These are phyloP conservation scores for Cyrtodaria siliqua DNA, from an alignment of 2,888 invertebrate genomes.

Conservation along the genomic window DNA sequence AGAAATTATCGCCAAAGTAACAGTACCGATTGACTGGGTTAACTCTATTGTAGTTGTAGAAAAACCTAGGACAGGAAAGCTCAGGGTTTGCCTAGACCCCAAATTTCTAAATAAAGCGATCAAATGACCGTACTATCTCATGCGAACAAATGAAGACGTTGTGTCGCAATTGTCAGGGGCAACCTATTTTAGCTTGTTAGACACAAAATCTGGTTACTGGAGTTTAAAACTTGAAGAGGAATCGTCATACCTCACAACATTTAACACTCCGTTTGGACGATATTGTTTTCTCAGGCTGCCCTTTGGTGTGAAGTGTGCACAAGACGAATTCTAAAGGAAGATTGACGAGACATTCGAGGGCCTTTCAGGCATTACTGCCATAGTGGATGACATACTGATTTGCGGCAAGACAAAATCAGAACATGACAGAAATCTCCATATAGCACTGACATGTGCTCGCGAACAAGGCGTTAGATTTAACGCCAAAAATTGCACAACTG, in stretches of 20 bases:
- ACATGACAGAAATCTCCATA: slow-evolving; percentile 35
- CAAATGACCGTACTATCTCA: no score
- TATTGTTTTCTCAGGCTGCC: slow-evolving; percentile 54
- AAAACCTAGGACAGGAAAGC: no score
- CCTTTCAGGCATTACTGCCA: slow-evolving; percentile 24
- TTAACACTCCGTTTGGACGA: slow-evolving; percentile 55
- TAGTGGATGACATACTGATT: slow-evolving; percentile 49
- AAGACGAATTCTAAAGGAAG: slow-evolving; percentile 40
- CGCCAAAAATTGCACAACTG: slow-evolving; percentile 40
- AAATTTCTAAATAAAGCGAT: no score
- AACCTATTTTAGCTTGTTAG: slow-evolving; percentile 9
- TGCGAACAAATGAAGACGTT: no score
- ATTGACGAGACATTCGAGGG: slow-evolving; percentile 36
- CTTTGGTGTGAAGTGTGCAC: slow-evolving; percentile 34
- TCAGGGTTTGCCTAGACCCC: no score
- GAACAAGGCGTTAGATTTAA: slow-evolving; percentile 35
- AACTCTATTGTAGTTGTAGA: no score
- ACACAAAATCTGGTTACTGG: slow-evolving; percentile 17
- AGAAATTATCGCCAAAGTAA: no score
- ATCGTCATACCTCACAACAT: slow-evolving; percentile 54
- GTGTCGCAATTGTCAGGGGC: slow-evolving; percentile 14
- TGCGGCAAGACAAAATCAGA: slow-evolving; percentile 30
- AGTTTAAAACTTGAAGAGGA: slow-evolving; percentile 8
- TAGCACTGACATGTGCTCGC: slow-evolving; percentile 21
- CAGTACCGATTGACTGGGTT: no score